phyloP scores from a whole-genome alignment of 2,113 vertebrate species.

The Pelvicachromis taeniatus region DNA sequence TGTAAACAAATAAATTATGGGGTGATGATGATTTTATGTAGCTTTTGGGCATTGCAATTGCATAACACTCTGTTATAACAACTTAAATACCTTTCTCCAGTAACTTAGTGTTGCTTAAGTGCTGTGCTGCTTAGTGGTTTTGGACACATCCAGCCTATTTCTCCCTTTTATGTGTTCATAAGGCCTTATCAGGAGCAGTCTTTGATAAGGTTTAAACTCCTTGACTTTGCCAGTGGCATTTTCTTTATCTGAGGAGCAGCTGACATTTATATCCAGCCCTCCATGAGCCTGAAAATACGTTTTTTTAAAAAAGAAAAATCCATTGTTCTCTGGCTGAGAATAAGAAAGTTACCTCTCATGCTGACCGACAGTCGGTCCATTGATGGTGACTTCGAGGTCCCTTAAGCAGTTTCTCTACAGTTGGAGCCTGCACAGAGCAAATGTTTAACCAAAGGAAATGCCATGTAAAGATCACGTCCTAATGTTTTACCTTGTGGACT shows the following conservation, averaged over 20 bases:
- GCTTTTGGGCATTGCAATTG: background rate
- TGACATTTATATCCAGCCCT: conserved; percentile 59
- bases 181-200: conserved; percentile 17
- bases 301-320: background rate
- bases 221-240: conserved; percentile 45
- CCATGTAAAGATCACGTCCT: conserved; percentile 30
- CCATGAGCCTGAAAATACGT: conserved; percentile 28
- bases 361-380: background rate
- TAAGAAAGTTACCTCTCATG: conserved; percentile 16
- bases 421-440: conserved; percentile 3
- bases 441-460: conserved; percentile 53
- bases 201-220: conserved; percentile 45
- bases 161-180: background rate
- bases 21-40: background rate
- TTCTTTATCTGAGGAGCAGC: conserved; percentile 26
- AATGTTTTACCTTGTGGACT: conserved; percentile 23
- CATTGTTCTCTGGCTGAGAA: conserved; percentile 36
- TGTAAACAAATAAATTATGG: background rate
- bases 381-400: conserved; percentile 41
- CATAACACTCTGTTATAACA: background rate
- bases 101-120: background rate
- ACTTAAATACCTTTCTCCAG: background rate
- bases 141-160: background rate
- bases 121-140: background rate
- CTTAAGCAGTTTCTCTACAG: conserved; percentile 22